Evolutionary conservation across 2,113 vertebrate species (phyloP).

Genomic region (Sterrhoptilus dennistouni): DNA sequence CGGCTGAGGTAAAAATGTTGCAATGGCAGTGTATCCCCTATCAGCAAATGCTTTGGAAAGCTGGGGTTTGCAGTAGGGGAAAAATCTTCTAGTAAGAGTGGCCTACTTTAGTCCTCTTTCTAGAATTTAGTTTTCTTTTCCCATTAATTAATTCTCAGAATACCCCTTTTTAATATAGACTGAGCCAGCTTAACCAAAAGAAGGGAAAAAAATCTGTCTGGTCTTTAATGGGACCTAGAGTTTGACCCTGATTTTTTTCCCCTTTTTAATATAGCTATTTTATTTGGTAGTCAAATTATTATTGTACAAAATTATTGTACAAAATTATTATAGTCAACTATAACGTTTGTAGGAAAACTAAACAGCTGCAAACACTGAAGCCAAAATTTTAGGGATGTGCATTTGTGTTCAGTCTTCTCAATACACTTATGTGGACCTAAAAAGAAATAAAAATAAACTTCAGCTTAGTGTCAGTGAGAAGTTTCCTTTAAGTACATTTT

Average conservation of each 20-base stretch:
- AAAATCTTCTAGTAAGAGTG: not conserved
- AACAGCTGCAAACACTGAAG: not conserved
- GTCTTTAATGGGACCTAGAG: not conserved
- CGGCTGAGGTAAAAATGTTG: not conserved
- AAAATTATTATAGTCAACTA: not conserved
- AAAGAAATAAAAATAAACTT: not conserved
- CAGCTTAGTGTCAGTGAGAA: not conserved
- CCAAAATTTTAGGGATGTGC: not conserved
- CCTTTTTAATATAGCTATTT: not conserved
- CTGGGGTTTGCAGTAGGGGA: not conserved
- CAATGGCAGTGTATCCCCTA: not conserved
- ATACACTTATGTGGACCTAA: not conserved
- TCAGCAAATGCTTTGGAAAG: not conserved
- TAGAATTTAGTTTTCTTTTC: not conserved
- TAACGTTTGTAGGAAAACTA: not conserved
- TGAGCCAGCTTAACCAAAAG: no score
- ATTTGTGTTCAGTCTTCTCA: not conserved
- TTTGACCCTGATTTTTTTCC: not conserved
- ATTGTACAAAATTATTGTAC: not conserved
- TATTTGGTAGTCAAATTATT: not conserved
- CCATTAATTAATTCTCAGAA: not conserved
- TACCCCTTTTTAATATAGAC: no score
- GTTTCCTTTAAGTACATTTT: not conserved
- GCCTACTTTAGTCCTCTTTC: not conserved
- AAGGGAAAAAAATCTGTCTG: not conserved